Evolutionary conservation across 2,888 invertebrate genomes (phyloP).

Genomic region (Pyrochroa serraticornis): DNA sequence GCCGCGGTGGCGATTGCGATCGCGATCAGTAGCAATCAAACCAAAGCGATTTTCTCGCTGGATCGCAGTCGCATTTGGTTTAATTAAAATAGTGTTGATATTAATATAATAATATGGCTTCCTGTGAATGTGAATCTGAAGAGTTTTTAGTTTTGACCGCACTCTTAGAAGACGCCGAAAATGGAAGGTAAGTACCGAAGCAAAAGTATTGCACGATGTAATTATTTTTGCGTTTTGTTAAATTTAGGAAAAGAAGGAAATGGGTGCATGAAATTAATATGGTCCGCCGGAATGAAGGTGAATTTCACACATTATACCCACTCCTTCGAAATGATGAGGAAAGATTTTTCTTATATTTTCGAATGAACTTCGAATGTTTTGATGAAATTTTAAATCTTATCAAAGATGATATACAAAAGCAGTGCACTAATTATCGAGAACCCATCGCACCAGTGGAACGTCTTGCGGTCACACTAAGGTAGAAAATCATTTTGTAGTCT

Average conservation of each 20-base stretch:
- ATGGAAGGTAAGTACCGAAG: no score
- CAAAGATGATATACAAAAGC: slow-evolving; percentile 8
- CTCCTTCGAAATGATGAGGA: neutral
- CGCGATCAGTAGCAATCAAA: no score
- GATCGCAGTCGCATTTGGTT: no score
- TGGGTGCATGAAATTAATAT: neutral
- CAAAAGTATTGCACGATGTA: no score
- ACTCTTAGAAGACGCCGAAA: no score
- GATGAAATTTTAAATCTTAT: slow-evolving; percentile 8
- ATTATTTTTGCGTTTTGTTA: no score
- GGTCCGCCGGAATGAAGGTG: neutral
- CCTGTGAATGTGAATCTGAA: no score
- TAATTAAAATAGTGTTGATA: no score
- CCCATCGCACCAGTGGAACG: slow-evolving; percentile 9
- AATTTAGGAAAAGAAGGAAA: neutral
- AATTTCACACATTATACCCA: neutral
- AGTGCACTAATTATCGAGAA: slow-evolving; percentile 8
- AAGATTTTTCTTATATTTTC: slow-evolving; percentile 5
- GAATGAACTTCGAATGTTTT: slow-evolving; percentile 9
- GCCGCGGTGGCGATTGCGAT: no score
- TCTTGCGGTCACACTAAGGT: slow-evolving; percentile 5
- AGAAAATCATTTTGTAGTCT: neutral
- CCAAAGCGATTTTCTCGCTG: no score
- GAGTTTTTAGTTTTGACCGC: no score
- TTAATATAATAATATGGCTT: no score